Percentiles rank a stretch among this genome's conserved stretches.
phyloP scores from a whole-genome alignment of 2,888 invertebrate species.

The Bellardia bayeri region DNA sequence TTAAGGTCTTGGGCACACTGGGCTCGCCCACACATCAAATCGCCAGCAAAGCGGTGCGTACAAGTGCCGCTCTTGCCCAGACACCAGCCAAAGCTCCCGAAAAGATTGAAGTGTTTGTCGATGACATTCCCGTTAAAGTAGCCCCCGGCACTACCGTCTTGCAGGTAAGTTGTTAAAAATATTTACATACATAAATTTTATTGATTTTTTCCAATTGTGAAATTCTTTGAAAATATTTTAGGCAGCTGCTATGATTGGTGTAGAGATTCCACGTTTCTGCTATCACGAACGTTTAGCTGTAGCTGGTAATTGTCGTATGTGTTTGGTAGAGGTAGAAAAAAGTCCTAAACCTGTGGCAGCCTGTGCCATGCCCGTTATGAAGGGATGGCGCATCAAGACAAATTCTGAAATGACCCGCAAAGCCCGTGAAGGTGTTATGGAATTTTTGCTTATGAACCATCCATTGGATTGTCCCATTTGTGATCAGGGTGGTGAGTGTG shows the following conservation, averaged over 20 bases:
- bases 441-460: constrained; percentile 98
- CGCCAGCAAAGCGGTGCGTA: constrained; percentile 84
- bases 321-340: constrained; percentile 99
- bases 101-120: constrained; percentile 97
- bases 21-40: constrained; percentile 83
- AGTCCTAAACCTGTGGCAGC: constrained; percentile 99
- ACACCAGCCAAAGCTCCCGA: constrained; percentile 87
- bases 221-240: constrained; percentile 81
- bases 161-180: constrained; percentile 87
- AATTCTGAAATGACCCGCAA: constrained; percentile 96
- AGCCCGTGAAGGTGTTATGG: constrained; percentile 96
- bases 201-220: constrained; percentile 38
- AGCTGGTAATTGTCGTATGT: constrained; percentile 99
- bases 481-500: constrained; percentile 98
- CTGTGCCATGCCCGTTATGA: constrained; percentile 99
- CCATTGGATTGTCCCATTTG: constrained; percentile 99
- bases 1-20: constrained; percentile 87
- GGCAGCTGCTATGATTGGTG: constrained; percentile 97
- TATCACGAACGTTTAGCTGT: constrained; percentile 99
- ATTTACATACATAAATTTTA: constrained; percentile 26
- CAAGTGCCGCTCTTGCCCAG: constrained; percentile 84
- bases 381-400: constrained; percentile 99
- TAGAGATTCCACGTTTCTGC: constrained; percentile 99
- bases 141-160: constrained; percentile 98
- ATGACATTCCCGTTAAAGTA: constrained; percentile 97